Conservation (phyloP, 2,888 invertebrate genomes). For the Mesochorus sp. region DNA sequence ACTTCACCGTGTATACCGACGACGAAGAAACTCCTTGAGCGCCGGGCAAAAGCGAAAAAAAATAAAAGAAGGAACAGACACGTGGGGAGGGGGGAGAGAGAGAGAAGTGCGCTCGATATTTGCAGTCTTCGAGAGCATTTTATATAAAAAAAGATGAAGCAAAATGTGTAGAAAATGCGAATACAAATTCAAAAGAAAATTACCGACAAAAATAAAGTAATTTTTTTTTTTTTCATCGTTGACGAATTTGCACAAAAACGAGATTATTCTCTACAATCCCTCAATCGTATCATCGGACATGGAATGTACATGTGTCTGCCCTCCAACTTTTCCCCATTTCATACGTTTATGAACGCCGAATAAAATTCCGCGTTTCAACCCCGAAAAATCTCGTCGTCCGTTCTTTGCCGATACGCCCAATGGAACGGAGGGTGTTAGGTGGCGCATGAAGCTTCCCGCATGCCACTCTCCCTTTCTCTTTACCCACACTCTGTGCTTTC, state of each 20-base stretch:
- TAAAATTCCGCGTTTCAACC: conserved; percentile 67
- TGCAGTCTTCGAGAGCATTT: conserved; percentile 28
- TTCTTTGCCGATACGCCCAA: conserved; percentile 33
- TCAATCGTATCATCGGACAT: no score
- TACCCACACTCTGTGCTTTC: conserved; percentile 28
- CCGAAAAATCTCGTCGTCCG: conserved; percentile 47
- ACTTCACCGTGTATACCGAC: conserved; percentile 30
- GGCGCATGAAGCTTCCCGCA: conserved; percentile 58
- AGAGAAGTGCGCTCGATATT: conserved; percentile 14
- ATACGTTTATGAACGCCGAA: conserved; percentile 69
- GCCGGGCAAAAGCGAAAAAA: conserved; percentile 2
- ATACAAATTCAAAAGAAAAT: neutral
- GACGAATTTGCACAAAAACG: no score
- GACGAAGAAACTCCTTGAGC: conserved; percentile 51
- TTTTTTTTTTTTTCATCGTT: no score
- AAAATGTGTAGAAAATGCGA: conserved; percentile 4
- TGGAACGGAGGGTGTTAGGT: conserved; percentile 32
- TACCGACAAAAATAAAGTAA: conserved; percentile 2
- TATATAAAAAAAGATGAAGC: conserved; percentile 9
- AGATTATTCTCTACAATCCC: no score
- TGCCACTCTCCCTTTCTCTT: conserved; percentile 18
- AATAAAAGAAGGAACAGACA: neutral
- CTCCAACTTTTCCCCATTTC: conserved; percentile 63
- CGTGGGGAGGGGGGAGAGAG: neutral
- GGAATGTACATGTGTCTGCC: neutral